Conservation (phyloP, 2,113 vertebrate genomes). For the Mus pahari region DNA sequence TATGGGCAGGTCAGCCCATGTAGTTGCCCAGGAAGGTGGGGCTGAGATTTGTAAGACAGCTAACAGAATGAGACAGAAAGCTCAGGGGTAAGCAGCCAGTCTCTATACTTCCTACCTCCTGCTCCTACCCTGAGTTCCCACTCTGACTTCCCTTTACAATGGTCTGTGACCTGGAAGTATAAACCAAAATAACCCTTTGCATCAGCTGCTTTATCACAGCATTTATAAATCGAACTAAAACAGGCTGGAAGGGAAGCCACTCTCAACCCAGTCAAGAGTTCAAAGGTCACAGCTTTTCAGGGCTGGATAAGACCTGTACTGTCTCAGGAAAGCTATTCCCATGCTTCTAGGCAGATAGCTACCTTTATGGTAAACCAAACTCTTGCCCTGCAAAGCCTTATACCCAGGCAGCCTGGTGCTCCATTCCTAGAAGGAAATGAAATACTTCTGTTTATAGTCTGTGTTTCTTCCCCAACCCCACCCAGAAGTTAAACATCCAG, state of each 20-base stretch:
- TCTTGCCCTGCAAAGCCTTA: background rate
- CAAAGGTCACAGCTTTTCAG: background rate
- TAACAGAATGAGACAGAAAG: background rate
- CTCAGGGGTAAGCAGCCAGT: background rate
- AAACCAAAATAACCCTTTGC: background rate
- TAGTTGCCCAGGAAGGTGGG: background rate
- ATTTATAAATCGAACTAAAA: background rate
- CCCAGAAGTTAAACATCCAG: too few relatives aligned
- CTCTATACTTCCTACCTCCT: background rate
- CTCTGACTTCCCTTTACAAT: background rate
- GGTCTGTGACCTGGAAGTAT: background rate
- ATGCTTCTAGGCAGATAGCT: background rate
- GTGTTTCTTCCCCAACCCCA: background rate
- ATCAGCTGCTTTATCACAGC: too few relatives aligned
- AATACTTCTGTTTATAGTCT: background rate
- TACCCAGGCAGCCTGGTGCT: background rate
- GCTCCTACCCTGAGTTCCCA: background rate
- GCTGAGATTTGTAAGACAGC: background rate
- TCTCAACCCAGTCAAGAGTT: background rate
- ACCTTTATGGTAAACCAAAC: background rate
- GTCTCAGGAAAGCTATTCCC: background rate
- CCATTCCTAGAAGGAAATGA: background rate
- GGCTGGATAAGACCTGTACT: background rate
- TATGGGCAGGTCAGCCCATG: too few relatives aligned
- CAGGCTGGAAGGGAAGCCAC: background rate